Evolutionary conservation across 2,113 vertebrate genomes (phyloP), one percentile per base, ranked within the genome.

Genomic region (Casuarius casuarius): DNA sequence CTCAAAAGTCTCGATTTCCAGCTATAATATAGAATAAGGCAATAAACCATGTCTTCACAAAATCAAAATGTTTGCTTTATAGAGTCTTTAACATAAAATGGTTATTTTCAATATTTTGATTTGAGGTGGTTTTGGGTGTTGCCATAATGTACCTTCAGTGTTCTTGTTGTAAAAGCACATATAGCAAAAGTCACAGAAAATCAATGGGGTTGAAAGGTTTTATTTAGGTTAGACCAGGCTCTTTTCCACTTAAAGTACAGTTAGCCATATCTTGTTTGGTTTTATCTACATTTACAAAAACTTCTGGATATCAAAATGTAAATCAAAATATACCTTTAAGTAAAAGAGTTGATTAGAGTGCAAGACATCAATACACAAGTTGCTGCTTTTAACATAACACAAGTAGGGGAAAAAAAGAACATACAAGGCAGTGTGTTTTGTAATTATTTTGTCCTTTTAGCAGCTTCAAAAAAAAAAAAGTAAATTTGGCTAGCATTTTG

Each of bases 71-170:
- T 97, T 97, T 92, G 73, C 94, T 96, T 92, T 72, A 85, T 89
- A 97, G 92, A 56, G 96, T 97, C 96, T 97, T 88, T 97, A 87
- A 97, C 94, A 49, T 80, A 21, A 87, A 92, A 86, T 75, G 92
- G 54, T 94, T 94, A 78, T 79, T 95, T 95, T 86, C 90, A 87
- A 62, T 96, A 92, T 84, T 95, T 95, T 93, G 83, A 83, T 97
- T 97, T 81, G 8, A 97, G 95, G 95, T 97, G 92, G 84, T 56
- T 97, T 97, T 87, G 95, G 96, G 91, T 97, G 92, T 98, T 97
- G 94, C 97, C 97, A 97, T 98, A 97, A 96, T 72, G 70, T 97
- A 96, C 97, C 97, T 97, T 98, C 96, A 97, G 93, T 98, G 96
- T 98, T 98, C 82, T 96, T 97, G 77, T 86, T 96, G 91, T 97